Conservation (phyloP, 1,140 invertebrate genomes). For the Drosophila tristis region DNA sequence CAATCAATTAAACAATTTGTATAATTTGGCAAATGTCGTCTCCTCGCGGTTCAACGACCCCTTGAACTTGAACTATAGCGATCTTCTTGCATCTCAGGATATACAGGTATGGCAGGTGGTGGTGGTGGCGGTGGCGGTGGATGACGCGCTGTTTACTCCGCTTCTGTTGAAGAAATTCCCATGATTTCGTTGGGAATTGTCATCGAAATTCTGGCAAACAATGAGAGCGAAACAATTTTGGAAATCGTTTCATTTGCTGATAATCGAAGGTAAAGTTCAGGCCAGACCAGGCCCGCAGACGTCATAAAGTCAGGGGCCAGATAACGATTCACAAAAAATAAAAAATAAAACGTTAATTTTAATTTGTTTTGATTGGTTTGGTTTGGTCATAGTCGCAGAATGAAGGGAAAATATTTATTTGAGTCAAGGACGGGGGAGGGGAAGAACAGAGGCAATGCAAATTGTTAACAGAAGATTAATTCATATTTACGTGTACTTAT, state of each 20-base stretch:
- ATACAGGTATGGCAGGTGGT: conserved; percentile 1
- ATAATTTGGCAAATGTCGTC: conserved; percentile 33
- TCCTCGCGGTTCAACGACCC: conserved; percentile 34
- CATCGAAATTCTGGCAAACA: conserved; percentile 49
- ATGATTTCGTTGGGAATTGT: conserved; percentile 24
- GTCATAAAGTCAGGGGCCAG: conserved; percentile 10
- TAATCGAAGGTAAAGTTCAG: conserved; percentile 49
- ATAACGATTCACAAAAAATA: conserved; percentile 24
- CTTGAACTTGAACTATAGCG: conserved; percentile 28
- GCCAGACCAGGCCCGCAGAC: conserved; percentile 6
- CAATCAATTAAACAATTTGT: conserved; percentile 71
- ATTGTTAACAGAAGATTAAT: no score
- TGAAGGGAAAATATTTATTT: no score
- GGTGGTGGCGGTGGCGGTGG: background rate
- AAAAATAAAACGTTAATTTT: background rate
- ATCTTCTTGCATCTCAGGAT: conserved; percentile 4
- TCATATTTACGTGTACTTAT: no score
- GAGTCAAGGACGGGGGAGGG: no score
- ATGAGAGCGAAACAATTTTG: conserved; percentile 36
- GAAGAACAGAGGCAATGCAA: no score
- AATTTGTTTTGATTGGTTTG: conserved; percentile 1
- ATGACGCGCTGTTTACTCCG: conserved; percentile 36
- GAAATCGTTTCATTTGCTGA: conserved; percentile 32
- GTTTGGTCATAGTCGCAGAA: background rate
- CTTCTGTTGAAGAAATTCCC: conserved; percentile 35